Evolutionary conservation across 1,140 invertebrate genomes (phyloP), one percentile per base, ranked within the genome.

Genomic region (Akabosia matsudoensis): DNA sequence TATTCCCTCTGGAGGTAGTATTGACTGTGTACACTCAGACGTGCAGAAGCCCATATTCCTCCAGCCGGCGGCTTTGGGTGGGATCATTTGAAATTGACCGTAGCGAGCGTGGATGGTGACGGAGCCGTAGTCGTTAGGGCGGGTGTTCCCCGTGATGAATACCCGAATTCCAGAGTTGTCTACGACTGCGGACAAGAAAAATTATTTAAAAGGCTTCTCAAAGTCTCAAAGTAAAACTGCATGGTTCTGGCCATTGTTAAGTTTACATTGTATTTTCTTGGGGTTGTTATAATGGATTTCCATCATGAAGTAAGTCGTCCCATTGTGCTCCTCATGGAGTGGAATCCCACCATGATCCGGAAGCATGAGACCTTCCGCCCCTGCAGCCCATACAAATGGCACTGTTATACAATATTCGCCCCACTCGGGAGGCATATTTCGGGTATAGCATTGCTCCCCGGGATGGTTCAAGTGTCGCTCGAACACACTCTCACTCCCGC

Each of bases 201-300:
- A 64, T 24, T 64, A 28, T n/a, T 22, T 14, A 4, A 64, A 56
- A 56, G n/a, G 54, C 54, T 56, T 16, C 4, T 22, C 24, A 56
- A 56, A 56, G 3, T 56, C 4, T 22, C 24, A 56, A 13, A 22
- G 54, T n/a, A 56, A 56, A 22, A n/a, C 24, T 56, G 10, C 4
- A 10, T 56, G 10, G 54, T 3, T 13, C 14, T 56, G 54, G 4
- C 7, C 54, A n/a, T 30, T 37, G 24, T 45, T 70, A 13, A 30
- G 45, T 83, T 83, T 85, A 90, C 88, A 86, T 82, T 87, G 87
- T 82, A 88, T 89, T 74, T 89, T 85, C 16, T 85, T 86, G 4
- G 90, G 90, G 86, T 92, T 94, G 82, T 95, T 93, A 82, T 95
- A 96, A 85, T 96, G 94, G 78, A 93, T 89, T 85, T 96, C 93